Evolutionary conservation across 1,140 invertebrate species (phyloP).

Genomic region (Achroia grisella): DNA sequence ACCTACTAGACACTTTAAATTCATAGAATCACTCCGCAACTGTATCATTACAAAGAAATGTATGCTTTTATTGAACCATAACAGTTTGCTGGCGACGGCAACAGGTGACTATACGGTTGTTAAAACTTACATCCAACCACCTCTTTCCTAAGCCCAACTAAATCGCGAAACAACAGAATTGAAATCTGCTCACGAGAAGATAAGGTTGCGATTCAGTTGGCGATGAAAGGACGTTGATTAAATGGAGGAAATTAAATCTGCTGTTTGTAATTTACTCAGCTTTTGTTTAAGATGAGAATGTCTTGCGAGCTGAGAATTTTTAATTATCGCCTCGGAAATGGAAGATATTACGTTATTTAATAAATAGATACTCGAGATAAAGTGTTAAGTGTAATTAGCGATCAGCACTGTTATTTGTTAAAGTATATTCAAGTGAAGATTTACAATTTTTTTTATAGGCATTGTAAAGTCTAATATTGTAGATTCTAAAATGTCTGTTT

Average conservation of each 20-base stretch:
- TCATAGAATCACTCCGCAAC: conserved; percentile 7
- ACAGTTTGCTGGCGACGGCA: conserved; percentile 3
- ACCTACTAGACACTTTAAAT: conserved; percentile 5
- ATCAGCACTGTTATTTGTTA: too few species aligned
- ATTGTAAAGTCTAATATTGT: too few species aligned
- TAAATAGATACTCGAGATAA: too few species aligned
- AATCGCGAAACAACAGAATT: too few species aligned
- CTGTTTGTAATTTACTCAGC: conserved; percentile 3
- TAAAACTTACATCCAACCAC: conserved; percentile 6
- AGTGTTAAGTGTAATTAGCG: too few species aligned
- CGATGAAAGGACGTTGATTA: conserved; percentile 5
- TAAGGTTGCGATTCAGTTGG: not conserved
- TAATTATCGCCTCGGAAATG: not conserved
- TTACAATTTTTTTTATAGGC: too few species aligned
- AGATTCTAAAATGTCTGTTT: too few species aligned
- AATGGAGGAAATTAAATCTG: conserved; percentile 10
- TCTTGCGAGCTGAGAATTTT: conserved; percentile 1
- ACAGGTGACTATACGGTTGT: conserved; percentile 7
- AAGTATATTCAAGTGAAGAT: too few species aligned
- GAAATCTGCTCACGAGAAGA: not conserved
- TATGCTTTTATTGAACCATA: conserved; percentile 8
- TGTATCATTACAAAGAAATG: conserved; percentile 11
- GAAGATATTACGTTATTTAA: not conserved
- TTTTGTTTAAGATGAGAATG: not conserved
- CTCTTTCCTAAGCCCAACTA: not conserved